Evolutionary conservation across 2,113 vertebrate species (phyloP).

Genomic region (Lamprologus lemairii): DNA sequence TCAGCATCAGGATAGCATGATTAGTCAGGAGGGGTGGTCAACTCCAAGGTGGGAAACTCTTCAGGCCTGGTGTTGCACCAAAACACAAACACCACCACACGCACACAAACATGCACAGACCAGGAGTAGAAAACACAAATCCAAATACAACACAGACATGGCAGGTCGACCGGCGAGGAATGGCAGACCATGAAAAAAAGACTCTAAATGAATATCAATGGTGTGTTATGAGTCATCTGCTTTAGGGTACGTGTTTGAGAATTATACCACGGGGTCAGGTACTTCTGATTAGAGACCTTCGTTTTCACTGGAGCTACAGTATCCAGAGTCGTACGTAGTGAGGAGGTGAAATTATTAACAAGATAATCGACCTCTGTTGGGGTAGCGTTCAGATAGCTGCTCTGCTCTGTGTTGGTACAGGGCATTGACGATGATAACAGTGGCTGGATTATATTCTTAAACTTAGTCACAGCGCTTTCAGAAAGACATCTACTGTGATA

Average conservation of each 20-base stretch:
- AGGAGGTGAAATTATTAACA: background rate
- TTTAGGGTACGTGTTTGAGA: background rate
- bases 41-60: background rate
- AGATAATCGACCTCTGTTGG: background rate
- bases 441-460: background rate
- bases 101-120: background rate
- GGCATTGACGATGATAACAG: background rate
- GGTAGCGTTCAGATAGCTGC: background rate
- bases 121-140: background rate
- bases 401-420: no score
- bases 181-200: background rate
- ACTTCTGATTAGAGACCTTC: background rate
- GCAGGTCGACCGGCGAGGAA: background rate
- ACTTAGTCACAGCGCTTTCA: background rate
- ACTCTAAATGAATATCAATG: background rate
- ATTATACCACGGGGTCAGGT: background rate
- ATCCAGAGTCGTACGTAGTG: background rate
- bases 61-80: background rate
- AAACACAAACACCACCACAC: background rate
- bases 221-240: fast-evolving
- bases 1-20: background rate
- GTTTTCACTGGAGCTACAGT: background rate
- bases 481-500: background rate
- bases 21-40: background rate
- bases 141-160: background rate